Percentiles rank a stretch among this genome's conserved stretches.
phyloP scores from a whole-genome alignment of 1,140 invertebrate genomes.

The Hormaphis cornu region DNA sequence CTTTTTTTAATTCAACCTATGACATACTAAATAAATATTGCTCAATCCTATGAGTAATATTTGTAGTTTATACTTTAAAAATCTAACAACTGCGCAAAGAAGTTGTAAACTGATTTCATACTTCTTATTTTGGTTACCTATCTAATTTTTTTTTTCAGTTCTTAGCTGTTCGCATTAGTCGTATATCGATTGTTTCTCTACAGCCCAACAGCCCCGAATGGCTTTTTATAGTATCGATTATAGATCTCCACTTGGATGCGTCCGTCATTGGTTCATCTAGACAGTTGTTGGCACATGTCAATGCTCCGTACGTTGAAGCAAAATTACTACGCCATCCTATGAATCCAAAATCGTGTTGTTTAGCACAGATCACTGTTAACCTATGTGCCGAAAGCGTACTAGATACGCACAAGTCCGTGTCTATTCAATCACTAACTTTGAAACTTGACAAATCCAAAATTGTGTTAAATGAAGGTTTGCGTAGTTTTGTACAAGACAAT shows the following conservation, averaged over 20 bases:
- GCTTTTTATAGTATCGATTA: conserved; percentile 59
- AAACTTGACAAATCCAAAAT: conserved; percentile 58
- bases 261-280: conserved; percentile 60
- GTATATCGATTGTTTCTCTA: conserved; percentile 64
- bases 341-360: conserved; percentile 44
- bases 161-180: conserved; percentile 75
- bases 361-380: conserved; percentile 61
- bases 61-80: background rate
- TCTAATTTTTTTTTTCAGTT: conserved; percentile 49
- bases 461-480: conserved; percentile 55
- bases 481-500: conserved; percentile 48
- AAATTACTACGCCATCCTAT: conserved; percentile 37
- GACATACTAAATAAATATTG: background rate
- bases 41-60: background rate
- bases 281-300: conserved; percentile 54
- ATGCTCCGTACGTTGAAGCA: conserved; percentile 41
- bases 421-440: conserved; percentile 60
- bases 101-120: background rate
- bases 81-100: background rate
- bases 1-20: too few species aligned
- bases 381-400: conserved; percentile 63
- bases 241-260: conserved; percentile 67
- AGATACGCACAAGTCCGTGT: conserved; percentile 62
- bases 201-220: conserved; percentile 56
- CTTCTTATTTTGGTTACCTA: too few species aligned